Evolutionary conservation across 2,113 vertebrate species (phyloP).

Genomic region (Catharus minimus): DNA sequence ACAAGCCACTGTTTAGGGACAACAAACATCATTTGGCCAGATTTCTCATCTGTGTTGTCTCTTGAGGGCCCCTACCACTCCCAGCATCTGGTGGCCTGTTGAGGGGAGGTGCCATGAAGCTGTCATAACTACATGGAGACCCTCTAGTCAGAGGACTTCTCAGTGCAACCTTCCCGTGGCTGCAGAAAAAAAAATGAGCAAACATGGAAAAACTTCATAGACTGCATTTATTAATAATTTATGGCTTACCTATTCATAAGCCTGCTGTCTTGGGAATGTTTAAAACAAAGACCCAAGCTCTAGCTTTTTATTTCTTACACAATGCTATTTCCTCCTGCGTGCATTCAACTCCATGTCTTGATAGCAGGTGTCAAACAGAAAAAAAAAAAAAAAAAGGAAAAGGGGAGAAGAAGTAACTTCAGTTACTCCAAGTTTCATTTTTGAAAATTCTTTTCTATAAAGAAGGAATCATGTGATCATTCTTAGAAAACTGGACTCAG

Average conservation of each 20-base stretch:
- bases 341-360: background rate
- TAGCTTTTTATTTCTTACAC: background rate
- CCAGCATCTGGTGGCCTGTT: background rate
- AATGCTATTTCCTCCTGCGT: background rate
- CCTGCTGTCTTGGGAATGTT: background rate
- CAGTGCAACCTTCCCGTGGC: background rate
- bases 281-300: background rate
- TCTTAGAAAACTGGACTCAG: background rate
- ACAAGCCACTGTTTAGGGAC: background rate
- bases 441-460: background rate
- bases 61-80: background rate
- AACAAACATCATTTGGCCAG: background rate
- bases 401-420: background rate
- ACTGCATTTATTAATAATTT: slow-evolving; percentile 22
- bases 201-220: background rate
- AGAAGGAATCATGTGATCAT: background rate
- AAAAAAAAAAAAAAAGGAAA: background rate
- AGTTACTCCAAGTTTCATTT: background rate
- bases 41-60: background rate
- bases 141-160: background rate
- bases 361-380: background rate
- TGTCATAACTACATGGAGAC: background rate
- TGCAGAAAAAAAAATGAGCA: background rate
- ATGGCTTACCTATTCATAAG: background rate
- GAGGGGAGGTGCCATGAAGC: background rate